Evolutionary conservation across 2,888 invertebrate genomes (phyloP).

Genomic region (Caenorhabditis sp.): DNA sequence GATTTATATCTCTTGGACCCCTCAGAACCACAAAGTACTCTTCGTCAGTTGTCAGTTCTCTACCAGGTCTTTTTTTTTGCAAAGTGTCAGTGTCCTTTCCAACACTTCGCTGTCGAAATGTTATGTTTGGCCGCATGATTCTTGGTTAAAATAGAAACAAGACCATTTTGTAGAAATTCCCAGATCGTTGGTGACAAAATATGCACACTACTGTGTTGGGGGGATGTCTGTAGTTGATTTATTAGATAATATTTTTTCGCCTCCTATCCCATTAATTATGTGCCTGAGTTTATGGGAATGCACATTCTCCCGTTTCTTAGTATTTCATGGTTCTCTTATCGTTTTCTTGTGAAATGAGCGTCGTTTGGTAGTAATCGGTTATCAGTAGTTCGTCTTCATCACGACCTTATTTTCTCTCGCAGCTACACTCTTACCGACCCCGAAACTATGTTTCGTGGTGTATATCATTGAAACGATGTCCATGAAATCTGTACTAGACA

Average conservation of each 20-base stretch:
- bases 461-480: slow-evolving; percentile 15
- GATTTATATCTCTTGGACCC: neutral
- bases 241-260: no score
- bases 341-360: slow-evolving; percentile 1
- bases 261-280: no score
- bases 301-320: neutral
- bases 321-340: slow-evolving; percentile 16
- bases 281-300: no score
- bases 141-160: no score
- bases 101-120: neutral
- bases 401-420: slow-evolving; percentile 11
- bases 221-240: no score
- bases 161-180: no score
- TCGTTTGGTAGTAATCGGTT: slow-evolving; percentile 34
- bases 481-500: neutral
- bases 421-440: slow-evolving; percentile 5
- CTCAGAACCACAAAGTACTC: neutral
- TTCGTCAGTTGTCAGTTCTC: slow-evolving; percentile 16
- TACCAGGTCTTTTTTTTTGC: neutral
- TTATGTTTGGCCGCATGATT: no score
- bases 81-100: slow-evolving; percentile 3
- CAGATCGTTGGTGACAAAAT: no score
- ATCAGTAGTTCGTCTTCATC: slow-evolving; percentile 41
- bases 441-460: slow-evolving; percentile 5
- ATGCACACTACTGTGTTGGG: no score